A percentile compares a stretch with the other conserved stretches of the same genome.
phyloP scores from a whole-genome alignment of 1,140 invertebrate genomes.

The Gonioctena quinquepunctata region DNA sequence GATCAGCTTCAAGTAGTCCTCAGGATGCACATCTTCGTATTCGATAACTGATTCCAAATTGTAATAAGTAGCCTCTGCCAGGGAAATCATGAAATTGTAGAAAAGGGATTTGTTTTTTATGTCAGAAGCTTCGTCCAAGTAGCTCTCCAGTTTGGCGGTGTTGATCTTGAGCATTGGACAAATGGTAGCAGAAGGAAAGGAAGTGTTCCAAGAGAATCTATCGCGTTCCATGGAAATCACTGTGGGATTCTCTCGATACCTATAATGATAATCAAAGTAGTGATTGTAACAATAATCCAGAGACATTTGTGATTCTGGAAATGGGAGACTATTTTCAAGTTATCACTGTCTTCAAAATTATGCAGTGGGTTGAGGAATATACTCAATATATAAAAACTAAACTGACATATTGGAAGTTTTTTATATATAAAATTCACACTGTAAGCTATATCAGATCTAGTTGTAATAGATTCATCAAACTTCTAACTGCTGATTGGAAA shows the following conservation, averaged over 20 bases:
- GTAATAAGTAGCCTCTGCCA: conserved; percentile 62
- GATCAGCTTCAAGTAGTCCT: conserved; percentile 63
- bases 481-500: too few relatives aligned
- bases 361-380: too few relatives aligned
- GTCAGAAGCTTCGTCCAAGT: conserved; percentile 39
- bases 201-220: conserved; percentile 71
- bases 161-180: conserved; percentile 52
- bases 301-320: too few relatives aligned
- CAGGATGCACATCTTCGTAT: conserved; percentile 57
- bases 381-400: too few relatives aligned
- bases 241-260: conserved; percentile 71
- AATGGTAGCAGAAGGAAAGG: conserved; percentile 66
- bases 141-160: conserved; percentile 33
- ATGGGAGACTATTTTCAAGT: too few relatives aligned
- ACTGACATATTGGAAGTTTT: too few relatives aligned
- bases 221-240: conserved; percentile 75
- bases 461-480: too few relatives aligned
- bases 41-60: conserved; percentile 61
- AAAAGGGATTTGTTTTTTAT: conserved; percentile 58
- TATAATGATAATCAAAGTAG: too few relatives aligned
- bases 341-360: too few relatives aligned
- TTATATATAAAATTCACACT: too few relatives aligned
- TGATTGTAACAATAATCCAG: too few relatives aligned
- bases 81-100: conserved; percentile 58
- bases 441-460: too few relatives aligned